Percentiles rank a stretch among this genome's conserved stretches.
These are phyloP conservation scores for Machimus atricapillus DNA, from an alignment of 2,888 invertebrate species.

Conservation along the genomic window DNA sequence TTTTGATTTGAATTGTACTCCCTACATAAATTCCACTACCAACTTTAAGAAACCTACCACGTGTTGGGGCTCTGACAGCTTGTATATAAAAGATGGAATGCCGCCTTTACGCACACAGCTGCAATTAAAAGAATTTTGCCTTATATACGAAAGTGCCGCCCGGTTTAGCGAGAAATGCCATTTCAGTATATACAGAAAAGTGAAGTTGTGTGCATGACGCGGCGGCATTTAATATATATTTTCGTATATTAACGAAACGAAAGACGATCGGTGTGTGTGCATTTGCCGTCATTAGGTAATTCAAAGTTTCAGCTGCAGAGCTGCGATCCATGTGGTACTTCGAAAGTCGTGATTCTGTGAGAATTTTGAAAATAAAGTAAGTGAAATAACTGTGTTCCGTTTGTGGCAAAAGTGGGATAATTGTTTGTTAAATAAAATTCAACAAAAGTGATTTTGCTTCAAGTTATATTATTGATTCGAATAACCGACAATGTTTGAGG, in stretches of 20 bases:
- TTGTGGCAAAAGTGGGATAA: background rate
- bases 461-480: background rate
- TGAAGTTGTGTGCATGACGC: background rate
- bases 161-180: background rate
- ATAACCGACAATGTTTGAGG: background rate
- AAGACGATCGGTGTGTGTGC: background rate
- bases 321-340: conserved; percentile 20
- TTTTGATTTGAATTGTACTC: background rate
- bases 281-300: conserved; percentile 34
- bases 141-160: background rate
- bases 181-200: background rate
- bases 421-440: background rate
- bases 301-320: background rate
- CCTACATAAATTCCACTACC: background rate
- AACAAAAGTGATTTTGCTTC: background rate
- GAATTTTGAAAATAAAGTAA: background rate
- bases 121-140: background rate
- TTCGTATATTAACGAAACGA: background rate
- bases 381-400: background rate
- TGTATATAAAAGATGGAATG: background rate
- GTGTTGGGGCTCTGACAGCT: background rate
- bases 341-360: background rate
- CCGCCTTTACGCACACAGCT: background rate
- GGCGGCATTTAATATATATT: background rate
- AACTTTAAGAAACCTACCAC: background rate